Percentiles rank a stretch among this genome's conserved stretches.
phyloP scores from a whole-genome alignment of 2,888 invertebrate genomes.

The Diarsia brunnea region DNA sequence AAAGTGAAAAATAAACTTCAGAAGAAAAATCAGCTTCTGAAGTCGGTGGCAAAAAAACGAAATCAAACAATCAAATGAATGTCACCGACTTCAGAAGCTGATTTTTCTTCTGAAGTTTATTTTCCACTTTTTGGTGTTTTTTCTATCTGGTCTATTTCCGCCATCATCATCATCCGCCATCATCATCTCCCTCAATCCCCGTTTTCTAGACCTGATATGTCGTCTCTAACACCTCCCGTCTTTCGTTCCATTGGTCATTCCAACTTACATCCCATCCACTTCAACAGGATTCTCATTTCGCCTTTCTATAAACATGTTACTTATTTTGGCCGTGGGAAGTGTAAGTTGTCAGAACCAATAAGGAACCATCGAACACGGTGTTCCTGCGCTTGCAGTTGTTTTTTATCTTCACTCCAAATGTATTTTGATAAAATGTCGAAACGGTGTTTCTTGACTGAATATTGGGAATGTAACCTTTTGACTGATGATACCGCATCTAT shows the following conservation, averaged over 20 bases:
- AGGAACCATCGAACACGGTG: slow-evolving; percentile 9
- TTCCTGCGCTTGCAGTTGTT: slow-evolving; percentile 7
- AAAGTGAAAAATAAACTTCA: too few species aligned
- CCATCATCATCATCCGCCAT: too few species aligned
- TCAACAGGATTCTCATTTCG: neutral
- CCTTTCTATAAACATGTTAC: neutral
- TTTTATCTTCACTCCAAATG: neutral
- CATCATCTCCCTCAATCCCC: neutral
- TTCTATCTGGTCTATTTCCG: too few species aligned
- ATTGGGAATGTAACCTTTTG: neutral
- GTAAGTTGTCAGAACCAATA: slow-evolving; percentile 4
- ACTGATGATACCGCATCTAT: neutral
- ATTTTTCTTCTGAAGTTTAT: too few species aligned
- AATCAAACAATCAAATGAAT: too few species aligned
- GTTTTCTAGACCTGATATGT: neutral
- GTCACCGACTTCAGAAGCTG: too few species aligned
- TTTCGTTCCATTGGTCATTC: neutral
- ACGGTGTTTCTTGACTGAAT: neutral
- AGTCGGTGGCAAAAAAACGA: too few species aligned
- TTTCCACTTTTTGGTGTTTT: too few species aligned
- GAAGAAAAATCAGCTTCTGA: too few species aligned
- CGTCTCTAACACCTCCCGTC: neutral
- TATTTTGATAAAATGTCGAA: neutral
- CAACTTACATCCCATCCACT: neutral
- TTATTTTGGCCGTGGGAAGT: slow-evolving; percentile 8